Evolutionary conservation across 1,140 invertebrate species (phyloP), one percentile per base, ranked within the genome.

Genomic region (Hylaeus anthracinus): DNA sequence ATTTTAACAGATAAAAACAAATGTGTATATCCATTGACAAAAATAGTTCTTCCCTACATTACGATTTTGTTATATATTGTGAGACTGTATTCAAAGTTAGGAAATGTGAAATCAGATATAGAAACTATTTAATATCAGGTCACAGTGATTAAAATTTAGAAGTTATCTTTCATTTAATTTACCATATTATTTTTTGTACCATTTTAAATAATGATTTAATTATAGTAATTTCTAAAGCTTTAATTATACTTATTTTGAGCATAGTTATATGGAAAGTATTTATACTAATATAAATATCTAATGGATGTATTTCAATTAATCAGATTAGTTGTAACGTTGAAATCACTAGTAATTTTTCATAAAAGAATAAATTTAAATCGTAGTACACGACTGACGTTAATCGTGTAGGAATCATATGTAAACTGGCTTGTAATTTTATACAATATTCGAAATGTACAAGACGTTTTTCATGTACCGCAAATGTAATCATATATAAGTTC

Each of bases 371-470:
- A 55, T n/a, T 63, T 1, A 55, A 65, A 55, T 56, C 9, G 51
- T 67, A 80, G 64, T 67, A 63, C 72, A 67, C 45, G 56, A 55
- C 15, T 72, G 3, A 71, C 5, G 15, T 61, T 48, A 51, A 56
- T 63, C 56, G 51, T 63, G 48, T 81, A 81, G 64, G 67, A 67
- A 56, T 6, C 66, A 77, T 61, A 55, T 70, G 48, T 76, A 63
- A 15, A 37, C 70, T 64, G 65, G 79, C 72, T 81, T 70, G 64
- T 70, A 67, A 76, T 76, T 66, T 72, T 72, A 65, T 79, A 76
- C 64, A 4, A 26, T 15, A n/a, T 9, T 37, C 41, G 1, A 66
- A 75, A 66, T 15, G 51, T 58, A 55, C 41, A 72, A 64, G 51
- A 72, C 69, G 8, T 55, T 72, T 79, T 72, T 55, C 60, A 78